Conservation (phyloP, 2,797 vertebrate genomes). For the Erpetoichthys calabaricus region DNA sequence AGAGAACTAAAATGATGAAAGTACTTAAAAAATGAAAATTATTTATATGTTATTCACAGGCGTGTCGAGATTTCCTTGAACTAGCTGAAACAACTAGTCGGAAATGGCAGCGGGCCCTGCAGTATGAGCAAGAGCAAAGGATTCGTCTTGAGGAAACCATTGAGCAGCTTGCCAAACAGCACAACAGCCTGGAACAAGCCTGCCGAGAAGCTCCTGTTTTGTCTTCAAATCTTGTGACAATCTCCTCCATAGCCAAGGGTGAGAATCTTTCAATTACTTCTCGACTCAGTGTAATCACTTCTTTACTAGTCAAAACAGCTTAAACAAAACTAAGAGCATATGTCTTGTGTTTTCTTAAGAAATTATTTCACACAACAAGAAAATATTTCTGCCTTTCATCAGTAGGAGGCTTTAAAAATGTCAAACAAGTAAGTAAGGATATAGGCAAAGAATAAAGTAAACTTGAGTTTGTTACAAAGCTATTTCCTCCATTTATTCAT, state of each 20-base stretch:
- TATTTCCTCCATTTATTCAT: no score
- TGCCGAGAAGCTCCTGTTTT: constrained; percentile 71
- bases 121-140: constrained; percentile 91
- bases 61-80: constrained; percentile 91
- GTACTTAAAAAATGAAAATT: no score
- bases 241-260: constrained; percentile 58
- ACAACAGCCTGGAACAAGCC: constrained; percentile 93
- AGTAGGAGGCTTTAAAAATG: no score
- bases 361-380: no score
- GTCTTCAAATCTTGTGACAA: constrained; percentile 33
- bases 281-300: not conserved
- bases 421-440: no score
- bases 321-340: no score
- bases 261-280: constrained; percentile 21
- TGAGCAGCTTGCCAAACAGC: constrained; percentile 92
- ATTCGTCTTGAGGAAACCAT: constrained; percentile 90
- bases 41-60: constrained; percentile 40
- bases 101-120: constrained; percentile 89
- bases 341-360: no score
- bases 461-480: no score
- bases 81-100: constrained; percentile 84
- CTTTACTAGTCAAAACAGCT: no score
- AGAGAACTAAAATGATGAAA: no score
- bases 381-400: no score
- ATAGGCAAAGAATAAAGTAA: no score